Percentiles rank a stretch among this genome's conserved stretches.
Conservation (phyloP, 1,140 invertebrate species). For the Cyrtorhinus lividipennis region DNA sequence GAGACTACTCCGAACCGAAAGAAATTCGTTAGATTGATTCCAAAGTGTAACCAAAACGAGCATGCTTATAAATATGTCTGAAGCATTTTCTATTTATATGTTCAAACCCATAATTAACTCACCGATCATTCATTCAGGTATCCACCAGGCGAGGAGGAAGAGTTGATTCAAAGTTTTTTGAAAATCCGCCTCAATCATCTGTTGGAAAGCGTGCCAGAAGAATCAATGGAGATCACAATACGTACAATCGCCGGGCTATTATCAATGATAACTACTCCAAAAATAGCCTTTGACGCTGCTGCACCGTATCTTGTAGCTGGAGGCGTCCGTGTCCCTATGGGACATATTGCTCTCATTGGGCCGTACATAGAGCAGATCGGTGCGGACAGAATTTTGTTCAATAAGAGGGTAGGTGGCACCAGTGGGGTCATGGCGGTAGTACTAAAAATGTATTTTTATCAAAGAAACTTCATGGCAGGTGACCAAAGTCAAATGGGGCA, state of each 20-base stretch:
- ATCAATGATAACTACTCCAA: slow-evolving; percentile 36
- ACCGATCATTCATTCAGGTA: not conserved
- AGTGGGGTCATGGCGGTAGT: not conserved
- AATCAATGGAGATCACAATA: slow-evolving; percentile 37
- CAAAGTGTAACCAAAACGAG: too few relatives aligned
- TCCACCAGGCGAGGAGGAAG: slow-evolving; percentile 43
- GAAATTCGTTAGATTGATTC: too few relatives aligned
- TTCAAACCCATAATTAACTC: too few relatives aligned
- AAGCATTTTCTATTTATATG: too few relatives aligned
- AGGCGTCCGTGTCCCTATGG: not conserved
- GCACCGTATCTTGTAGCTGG: not conserved
- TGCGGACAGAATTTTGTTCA: not conserved
- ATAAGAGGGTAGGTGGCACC: not conserved
- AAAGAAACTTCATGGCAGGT: not conserved
- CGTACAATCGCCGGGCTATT: slow-evolving; percentile 37
- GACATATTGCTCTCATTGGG: not conserved
- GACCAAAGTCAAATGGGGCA: slow-evolving; percentile 46
- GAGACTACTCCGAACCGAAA: too few relatives aligned
- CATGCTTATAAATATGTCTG: too few relatives aligned
- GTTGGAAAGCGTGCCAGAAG: slow-evolving; percentile 45
- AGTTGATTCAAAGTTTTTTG: slow-evolving; percentile 55
- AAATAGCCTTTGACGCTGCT: not conserved
- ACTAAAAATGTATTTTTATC: not conserved
- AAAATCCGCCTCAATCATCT: slow-evolving; percentile 52
- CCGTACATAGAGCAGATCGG: not conserved